A percentile compares a stretch with the other conserved stretches of the same genome.
Conservation (phyloP, 2,797 vertebrate genomes). For the Megaceryle alcyon region DNA sequence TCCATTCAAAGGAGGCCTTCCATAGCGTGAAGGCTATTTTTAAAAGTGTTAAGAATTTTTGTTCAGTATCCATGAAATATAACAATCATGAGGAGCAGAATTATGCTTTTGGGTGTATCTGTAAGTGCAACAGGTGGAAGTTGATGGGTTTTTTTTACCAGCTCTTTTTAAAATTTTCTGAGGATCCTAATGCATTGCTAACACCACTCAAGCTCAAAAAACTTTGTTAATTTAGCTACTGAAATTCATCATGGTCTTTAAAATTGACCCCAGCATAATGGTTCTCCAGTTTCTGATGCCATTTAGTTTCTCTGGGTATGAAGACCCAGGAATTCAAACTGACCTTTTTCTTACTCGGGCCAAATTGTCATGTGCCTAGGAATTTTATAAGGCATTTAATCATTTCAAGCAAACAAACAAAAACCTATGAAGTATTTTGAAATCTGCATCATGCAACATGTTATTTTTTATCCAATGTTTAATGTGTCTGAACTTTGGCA, state of each 20-base stretch:
- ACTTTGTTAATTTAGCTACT: background rate
- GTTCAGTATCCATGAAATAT: background rate
- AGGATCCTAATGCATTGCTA: no score
- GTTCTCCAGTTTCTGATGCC: background rate
- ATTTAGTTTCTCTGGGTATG: background rate
- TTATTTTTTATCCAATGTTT: background rate
- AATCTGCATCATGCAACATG: background rate
- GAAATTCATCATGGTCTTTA: background rate
- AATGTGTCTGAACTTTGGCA: background rate
- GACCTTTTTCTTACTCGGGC: background rate
- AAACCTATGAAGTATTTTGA: background rate
- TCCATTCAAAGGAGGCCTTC: background rate
- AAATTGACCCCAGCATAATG: background rate
- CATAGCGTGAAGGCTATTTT: background rate
- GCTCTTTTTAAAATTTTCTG: background rate
- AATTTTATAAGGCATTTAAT: background rate
- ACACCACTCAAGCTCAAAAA: background rate
- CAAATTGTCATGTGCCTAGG: background rate
- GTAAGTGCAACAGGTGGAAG: background rate
- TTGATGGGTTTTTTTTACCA: background rate
- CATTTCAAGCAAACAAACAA: background rate
- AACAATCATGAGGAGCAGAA: background rate
- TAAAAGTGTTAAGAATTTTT: background rate
- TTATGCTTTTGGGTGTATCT: fast-evolving
- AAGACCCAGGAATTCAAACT: background rate